Base-by-base conservation (phyloP, 1,140 invertebrate species). In the Lepeophtheirus salmonis region DNA sequence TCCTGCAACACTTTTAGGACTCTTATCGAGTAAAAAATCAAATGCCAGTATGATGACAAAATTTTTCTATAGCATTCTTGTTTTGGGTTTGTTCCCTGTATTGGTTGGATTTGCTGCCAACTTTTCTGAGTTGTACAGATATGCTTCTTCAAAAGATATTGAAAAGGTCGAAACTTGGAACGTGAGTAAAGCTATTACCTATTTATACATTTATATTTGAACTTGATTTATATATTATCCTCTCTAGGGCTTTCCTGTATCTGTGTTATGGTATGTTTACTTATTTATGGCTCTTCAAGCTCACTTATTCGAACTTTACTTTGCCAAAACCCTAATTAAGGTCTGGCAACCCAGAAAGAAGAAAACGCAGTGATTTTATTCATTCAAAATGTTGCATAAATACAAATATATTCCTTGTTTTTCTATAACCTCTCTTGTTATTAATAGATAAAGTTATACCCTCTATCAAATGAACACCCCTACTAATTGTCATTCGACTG, bases 261-360 rank as follows among this genome's bases (percentile, higher is more conserved):
- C 86, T 23, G 72, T 96, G 17, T 74, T 96, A 60, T 96, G 90
- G 90, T 94, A 91, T 70, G 83, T 81, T 51, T 97, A 95, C 73
- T 81, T 95, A 54, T 70, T 89, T 17, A 69, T 89, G 1, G 87
- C 86, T 16, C 76, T 86, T 22, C 90, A 97, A 76, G 80, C 97
- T 50, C 92, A 97, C 71, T 75, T 78, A 23, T 91, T 95, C 71
- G 86, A 89, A 51, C 70, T 95, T 12, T 85, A 84, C 69, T 96
- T 95, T 73, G 82, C 86, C 0, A 82, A 79, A 72, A 87, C 87
- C 70, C 76, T 96, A 48, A 74, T 90, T 48, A 78, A 77, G 61
- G 86, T 86, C 20, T 96, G 91, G 92, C 82, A 81, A 72, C 76
- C 82, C 10, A 73, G 84, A 69, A 80, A 82, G 56, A 77, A 72